Percentiles rank a stretch among this genome's conserved stretches.
These are phyloP conservation scores for Dipus sagitta DNA, from an alignment of 2,797 vertebrate species.

Conservation along the genomic window DNA sequence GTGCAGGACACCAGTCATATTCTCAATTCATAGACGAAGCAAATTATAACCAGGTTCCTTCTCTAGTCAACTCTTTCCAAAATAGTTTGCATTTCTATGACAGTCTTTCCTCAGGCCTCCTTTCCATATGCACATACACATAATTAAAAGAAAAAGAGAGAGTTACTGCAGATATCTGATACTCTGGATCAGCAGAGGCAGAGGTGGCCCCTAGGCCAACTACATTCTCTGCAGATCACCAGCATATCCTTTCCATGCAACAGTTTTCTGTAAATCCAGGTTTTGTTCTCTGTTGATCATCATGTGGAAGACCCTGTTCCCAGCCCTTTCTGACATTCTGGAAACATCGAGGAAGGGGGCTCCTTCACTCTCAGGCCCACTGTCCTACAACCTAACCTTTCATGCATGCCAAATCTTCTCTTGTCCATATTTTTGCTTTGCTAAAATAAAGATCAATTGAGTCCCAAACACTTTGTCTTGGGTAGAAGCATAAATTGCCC, in stretches of 20 bases:
- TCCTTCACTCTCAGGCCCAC: no score
- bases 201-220: neutral
- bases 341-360: neutral
- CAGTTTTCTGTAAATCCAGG: no score
- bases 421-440: neutral
- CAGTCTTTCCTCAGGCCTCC: no score
- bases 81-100: no score
- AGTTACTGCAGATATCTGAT: rapidly evolving
- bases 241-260: rapidly evolving
- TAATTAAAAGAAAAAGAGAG: no score
- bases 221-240: rapidly evolving
- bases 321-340: neutral
- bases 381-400: rapidly evolving
- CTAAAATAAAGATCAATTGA: neutral
- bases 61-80: no score
- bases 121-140: no score
- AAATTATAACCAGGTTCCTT: no score
- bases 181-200: neutral
- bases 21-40: no score
- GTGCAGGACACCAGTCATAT: no score
- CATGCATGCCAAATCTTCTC: neutral
- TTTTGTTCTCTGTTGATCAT: neutral
- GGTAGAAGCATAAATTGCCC: neutral
- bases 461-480: neutral
- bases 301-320: no score